These are phyloP conservation scores for Orchesellides sinensis DNA, from an alignment of 2,888 invertebrate species.

Conservation along the genomic window DNA sequence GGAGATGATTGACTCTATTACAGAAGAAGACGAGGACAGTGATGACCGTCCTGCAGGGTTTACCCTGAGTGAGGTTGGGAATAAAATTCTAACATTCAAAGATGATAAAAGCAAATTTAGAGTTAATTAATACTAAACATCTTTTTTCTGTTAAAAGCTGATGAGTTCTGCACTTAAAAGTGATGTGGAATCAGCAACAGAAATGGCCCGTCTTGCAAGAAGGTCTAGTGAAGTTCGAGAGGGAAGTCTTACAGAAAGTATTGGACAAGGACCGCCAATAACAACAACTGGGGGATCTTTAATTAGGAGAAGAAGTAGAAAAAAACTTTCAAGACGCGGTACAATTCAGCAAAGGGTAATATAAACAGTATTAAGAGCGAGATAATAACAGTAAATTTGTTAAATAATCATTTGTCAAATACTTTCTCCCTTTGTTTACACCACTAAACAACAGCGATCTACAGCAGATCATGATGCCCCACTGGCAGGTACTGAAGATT, in stretches of 20 bases:
- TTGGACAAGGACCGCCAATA: conserved; percentile 71
- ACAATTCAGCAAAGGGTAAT: conserved; percentile 54
- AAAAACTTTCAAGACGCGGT: conserved; percentile 64
- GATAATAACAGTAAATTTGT: not conserved
- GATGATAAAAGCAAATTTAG: not conserved
- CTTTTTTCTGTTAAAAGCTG: conserved; percentile 79
- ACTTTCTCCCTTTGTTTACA: not conserved
- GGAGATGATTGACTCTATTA: conserved; percentile 76
- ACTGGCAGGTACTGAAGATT: conserved; percentile 69
- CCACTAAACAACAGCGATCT: conserved; percentile 26
- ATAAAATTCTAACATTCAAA: not conserved
- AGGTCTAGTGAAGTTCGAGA: conserved; percentile 75
- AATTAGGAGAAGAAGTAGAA: conserved; percentile 61
- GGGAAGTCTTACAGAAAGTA: conserved; percentile 74
- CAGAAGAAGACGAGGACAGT: conserved; percentile 80
- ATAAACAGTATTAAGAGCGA: not conserved
- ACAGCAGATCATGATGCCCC: conserved; percentile 69
- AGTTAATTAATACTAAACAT: not conserved
- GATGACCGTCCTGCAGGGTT: conserved; percentile 76
- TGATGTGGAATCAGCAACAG: conserved; percentile 82
- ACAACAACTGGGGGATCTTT: conserved; percentile 48
- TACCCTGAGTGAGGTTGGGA: conserved; percentile 78
- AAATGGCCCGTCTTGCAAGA: conserved; percentile 77
- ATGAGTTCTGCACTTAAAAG: conserved; percentile 88
- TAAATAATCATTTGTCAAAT: not conserved